Conservation (phyloP, 2,888 invertebrate species). For the Aethes cnicana region DNA sequence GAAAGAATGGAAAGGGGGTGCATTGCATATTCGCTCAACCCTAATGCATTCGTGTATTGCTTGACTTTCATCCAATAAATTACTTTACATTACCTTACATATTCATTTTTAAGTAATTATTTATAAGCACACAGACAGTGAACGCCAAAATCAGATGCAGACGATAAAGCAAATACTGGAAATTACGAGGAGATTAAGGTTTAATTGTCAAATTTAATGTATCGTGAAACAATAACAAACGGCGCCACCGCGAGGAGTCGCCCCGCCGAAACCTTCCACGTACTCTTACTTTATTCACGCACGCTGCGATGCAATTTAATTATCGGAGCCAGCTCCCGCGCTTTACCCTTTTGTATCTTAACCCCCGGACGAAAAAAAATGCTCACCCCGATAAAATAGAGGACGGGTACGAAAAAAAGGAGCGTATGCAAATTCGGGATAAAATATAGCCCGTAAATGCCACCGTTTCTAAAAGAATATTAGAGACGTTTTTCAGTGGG, state of each 20-base stretch:
- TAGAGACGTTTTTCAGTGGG: constrained; percentile 84
- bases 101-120: neutral
- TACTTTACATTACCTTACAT: too few relatives aligned
- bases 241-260: constrained; percentile 22
- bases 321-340: constrained; percentile 74
- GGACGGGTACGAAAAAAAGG: constrained; percentile 82
- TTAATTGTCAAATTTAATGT: constrained; percentile 63
- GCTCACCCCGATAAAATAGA: constrained; percentile 81
- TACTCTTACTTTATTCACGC: constrained; percentile 38
- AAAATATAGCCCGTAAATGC: constrained; percentile 84
- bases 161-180: constrained; percentile 35
- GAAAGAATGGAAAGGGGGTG: constrained; percentile 1
- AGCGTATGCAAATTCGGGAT: constrained; percentile 84
- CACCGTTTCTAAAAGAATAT: constrained; percentile 84
- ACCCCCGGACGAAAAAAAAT: constrained; percentile 80
- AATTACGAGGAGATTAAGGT: constrained; percentile 48
- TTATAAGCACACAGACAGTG: neutral
- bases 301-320: constrained; percentile 78
- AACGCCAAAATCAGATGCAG: constrained; percentile 23
- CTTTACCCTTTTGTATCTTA: constrained; percentile 83
- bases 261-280: constrained; percentile 13
- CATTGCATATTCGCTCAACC: neutral
- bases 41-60: neutral
- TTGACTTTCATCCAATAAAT: too few relatives aligned
- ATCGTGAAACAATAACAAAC: constrained; percentile 49